Percentiles rank a stretch among this genome's conserved stretches.
phyloP scores from a whole-genome alignment of 2,113 vertebrate genomes.

The Symphodus melops region DNA sequence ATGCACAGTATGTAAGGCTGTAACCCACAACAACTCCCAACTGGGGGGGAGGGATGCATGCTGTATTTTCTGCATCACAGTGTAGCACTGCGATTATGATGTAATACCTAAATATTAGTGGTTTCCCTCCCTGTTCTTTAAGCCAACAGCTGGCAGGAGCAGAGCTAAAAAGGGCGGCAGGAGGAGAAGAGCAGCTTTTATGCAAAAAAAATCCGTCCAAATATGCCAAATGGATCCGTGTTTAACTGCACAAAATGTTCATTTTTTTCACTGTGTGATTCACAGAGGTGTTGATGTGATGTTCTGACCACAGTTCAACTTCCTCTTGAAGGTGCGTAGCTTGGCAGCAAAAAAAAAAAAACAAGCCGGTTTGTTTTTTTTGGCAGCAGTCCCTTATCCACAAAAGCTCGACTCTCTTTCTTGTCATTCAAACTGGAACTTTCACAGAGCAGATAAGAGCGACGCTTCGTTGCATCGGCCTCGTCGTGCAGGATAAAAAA shows the following conservation, averaged over 20 bases:
- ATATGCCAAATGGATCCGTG: neutral
- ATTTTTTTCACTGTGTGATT: constrained; percentile 11
- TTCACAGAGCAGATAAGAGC: too few relatives aligned
- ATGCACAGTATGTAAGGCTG: constrained; percentile 32
- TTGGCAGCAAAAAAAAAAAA: constrained; percentile 15
- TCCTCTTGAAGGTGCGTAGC: constrained; percentile 42
- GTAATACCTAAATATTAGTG: constrained; percentile 39
- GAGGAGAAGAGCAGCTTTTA: constrained; percentile 6
- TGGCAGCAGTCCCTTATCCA: neutral
- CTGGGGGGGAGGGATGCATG: neutral
- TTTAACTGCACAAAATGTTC: constrained; percentile 2
- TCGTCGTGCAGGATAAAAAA: too few relatives aligned
- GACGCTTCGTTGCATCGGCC: too few relatives aligned
- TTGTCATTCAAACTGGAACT: too few relatives aligned
- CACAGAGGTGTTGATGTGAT: constrained; percentile 34
- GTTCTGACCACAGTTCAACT: constrained; percentile 20
- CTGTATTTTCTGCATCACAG: constrained; percentile 19
- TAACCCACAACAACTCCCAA: constrained; percentile 19
- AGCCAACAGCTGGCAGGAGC: constrained; percentile 43
- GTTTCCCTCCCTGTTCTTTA: neutral
- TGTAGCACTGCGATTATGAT: constrained; percentile 43
- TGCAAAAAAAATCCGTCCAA: neutral
- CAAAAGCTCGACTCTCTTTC: too few relatives aligned
- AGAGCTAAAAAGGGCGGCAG: neutral
- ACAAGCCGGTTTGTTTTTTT: constrained; percentile 4